Base-by-base conservation (phyloP, 1,140 invertebrate species). In the Eurosta solidaginis region DNA sequence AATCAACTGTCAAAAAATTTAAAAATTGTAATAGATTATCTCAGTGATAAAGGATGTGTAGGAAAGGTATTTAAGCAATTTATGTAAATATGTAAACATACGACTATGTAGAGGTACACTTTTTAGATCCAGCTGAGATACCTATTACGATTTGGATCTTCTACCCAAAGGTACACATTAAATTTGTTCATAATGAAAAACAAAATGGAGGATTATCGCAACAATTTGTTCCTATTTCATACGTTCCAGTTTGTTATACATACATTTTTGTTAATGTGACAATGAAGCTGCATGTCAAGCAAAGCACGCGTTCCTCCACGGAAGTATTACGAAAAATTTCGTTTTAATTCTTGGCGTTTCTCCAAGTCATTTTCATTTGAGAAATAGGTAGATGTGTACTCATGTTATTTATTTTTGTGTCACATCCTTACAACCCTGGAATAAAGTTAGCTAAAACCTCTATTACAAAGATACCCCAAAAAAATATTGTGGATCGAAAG, bases 161-260 rank as follows among this genome's bases (percentile, higher is more conserved):
- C n/a, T n/a, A 42, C 6, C 6, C 42, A 42, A 42, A 42, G 42
- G 1, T 6, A 42, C 12, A 42, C 12, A 7, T 42, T 42, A 47
- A 47, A 17, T 47, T 47, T n/a, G 9, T 47, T 17, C 12, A n/a
- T 47, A 47, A 47, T 12, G 12, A 47, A 47, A 12, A 47, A 47
- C 54, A 75, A 75, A 75, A 75, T 75, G 74, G 74, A 40, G 3
- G 44, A 40, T 20, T 68, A 68, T 20, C 1, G 25, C 7, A 47
- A 3, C 44, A 2, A 20, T 47, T 17, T 17, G 74, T 75, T 75
- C 29, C 74, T 14, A 44, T 75, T 47, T 50, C 44, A 29, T 10
- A 20, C 47, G 44, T 75, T 75, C 74, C 47, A 12, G 6, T 75
- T 10, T 75, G 44, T 25, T 75, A 75, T 75, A 75, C 44, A 47